Evolutionary conservation across 2,888 invertebrate genomes (phyloP).

Genomic region (Suillia variegata): DNA sequence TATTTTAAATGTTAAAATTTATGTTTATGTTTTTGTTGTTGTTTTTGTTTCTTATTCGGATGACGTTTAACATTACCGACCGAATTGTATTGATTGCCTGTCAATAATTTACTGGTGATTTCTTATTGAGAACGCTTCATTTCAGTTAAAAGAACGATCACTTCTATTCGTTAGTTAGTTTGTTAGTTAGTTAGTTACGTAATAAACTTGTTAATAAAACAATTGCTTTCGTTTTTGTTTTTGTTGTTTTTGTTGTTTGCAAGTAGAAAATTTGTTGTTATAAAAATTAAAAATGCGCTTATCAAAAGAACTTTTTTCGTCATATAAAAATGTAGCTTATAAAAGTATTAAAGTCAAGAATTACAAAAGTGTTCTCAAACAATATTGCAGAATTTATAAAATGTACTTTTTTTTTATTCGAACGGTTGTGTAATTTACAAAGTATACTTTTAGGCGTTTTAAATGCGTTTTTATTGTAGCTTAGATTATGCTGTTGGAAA

Average conservation of each 20-base stretch:
- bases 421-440: not conserved
- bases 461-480: not conserved
- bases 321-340: constrained; percentile 22
- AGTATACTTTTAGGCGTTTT: not conserved
- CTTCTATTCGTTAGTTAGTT: too few species aligned
- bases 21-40: too few species aligned
- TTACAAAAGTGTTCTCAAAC: not conserved
- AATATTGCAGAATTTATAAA: not conserved
- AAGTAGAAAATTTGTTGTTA: constrained; percentile 16
- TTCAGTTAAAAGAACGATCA: too few species aligned
- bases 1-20: too few species aligned
- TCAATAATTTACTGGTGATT: too few species aligned
- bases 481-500: not conserved
- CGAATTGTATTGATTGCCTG: too few species aligned
- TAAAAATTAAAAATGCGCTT: constrained; percentile 22
- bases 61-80: too few species aligned
- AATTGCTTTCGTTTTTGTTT: constrained; percentile 20
- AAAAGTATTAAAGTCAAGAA: constrained; percentile 21
- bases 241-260: constrained; percentile 13
- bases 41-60: too few species aligned
- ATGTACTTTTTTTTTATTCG: too few species aligned
- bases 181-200: too few species aligned
- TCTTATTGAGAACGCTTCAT: too few species aligned
- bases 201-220: constrained; percentile 24
- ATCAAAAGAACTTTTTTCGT: constrained; percentile 24